Conservation (phyloP, 1,140 invertebrate species). For the Bombus turneri region DNA sequence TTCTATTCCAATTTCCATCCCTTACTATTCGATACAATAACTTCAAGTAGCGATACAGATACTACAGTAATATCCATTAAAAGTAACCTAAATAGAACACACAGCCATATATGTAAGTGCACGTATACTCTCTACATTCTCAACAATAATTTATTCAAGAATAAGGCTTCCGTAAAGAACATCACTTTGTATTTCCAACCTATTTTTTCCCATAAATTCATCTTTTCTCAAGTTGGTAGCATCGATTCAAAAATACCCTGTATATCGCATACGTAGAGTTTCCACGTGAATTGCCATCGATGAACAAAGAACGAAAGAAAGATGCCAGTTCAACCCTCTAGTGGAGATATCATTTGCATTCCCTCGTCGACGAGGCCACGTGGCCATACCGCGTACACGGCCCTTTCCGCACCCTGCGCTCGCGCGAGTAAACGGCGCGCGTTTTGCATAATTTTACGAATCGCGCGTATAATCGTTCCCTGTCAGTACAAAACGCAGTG, state of each 20-base stretch:
- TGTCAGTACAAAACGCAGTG: constrained; percentile 29
- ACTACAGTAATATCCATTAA: no score
- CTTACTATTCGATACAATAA: no score
- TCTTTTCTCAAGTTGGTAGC: neutral
- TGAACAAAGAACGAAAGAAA: constrained; percentile 28
- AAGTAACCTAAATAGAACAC: no score
- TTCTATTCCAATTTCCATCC: no score
- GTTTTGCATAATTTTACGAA: constrained; percentile 80
- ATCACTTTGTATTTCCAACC: no score
- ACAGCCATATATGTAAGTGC: no score
- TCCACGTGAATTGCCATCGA: neutral
- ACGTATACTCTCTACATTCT: no score
- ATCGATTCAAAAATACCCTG: neutral
- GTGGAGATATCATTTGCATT: constrained; percentile 74
- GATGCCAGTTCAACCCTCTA: constrained; percentile 41
- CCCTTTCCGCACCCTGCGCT: no score
- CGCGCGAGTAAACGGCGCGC: constrained; percentile 6
- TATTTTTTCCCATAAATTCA: neutral
- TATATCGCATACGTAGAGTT: neutral
- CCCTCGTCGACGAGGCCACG: constrained; percentile 65
- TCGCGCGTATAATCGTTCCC: constrained; percentile 74
- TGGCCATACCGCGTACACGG: constrained; percentile 40
- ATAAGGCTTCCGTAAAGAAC: no score
- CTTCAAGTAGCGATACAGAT: no score
- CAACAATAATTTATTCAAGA: no score